These are phyloP conservation scores for Blastomussa wellsi DNA, from an alignment of 92 coral and sea anemone genomes.

Conservation along the genomic window DNA sequence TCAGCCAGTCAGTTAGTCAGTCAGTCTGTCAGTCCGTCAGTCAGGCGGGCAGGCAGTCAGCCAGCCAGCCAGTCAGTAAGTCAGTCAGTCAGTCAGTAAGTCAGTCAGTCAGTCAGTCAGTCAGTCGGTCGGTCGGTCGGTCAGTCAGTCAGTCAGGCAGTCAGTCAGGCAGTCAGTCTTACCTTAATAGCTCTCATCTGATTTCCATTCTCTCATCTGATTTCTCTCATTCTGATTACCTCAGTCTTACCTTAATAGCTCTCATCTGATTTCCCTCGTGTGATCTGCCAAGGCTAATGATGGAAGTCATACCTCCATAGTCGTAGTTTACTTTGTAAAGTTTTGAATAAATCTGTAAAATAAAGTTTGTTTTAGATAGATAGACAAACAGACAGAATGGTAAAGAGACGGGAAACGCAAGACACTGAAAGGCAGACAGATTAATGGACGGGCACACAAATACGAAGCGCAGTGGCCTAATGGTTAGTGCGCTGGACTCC, in stretches of 20 bases:
- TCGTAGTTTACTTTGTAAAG: background rate
- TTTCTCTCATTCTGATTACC: background rate
- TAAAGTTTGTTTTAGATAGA: background rate
- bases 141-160: background rate
- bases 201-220: no score
- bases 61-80: no score
- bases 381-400: background rate
- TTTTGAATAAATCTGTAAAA: constrained; percentile 27
- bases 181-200: no score
- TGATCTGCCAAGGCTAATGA: constrained; percentile 7
- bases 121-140: background rate
- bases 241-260: constrained; percentile 17
- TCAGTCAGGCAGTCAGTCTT: no score
- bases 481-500: no score
- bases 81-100: background rate
- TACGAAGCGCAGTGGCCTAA: no score
- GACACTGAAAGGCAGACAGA: no score
- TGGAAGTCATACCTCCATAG: background rate
- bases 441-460: no score
- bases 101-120: background rate
- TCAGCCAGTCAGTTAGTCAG: background rate
- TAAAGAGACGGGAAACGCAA: no score
- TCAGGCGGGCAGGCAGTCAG: background rate
- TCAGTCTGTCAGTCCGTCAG: background rate
- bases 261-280: constrained; percentile 11